Base-by-base conservation (phyloP, 2,113 vertebrate genomes). In the Calyptomena viridis region DNA sequence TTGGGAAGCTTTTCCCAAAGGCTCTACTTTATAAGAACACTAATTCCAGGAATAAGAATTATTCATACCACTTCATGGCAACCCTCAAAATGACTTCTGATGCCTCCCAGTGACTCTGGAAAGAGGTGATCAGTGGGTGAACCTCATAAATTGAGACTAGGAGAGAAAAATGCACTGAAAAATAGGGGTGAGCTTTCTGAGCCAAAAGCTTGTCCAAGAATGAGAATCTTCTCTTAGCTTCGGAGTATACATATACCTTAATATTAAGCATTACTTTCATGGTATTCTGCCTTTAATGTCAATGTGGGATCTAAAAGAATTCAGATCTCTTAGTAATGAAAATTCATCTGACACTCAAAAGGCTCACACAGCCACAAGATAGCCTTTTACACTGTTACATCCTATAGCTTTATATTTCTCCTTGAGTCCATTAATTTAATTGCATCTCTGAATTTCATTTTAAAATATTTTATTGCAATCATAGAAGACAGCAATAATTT, bases 401-500 rank as follows among this genome's bases (percentile, higher is more conserved):
- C 53, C 62, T 93, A 81, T 66, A 76, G 84, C 81, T 94, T 95
- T 82, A 64, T 87, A 87, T 94, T 89, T 79, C 74, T 93, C 89
- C 44, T 75, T 23, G 62, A 96, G 80, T 68, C 81, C 77, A 87
- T 96, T 96, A 95, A 96, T 96, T 97, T 94, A 84, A 96, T 91
- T 94, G 87, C 87, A 84, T 69, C 66, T 82, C 80, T 62, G 58
- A 53, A 68, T 82, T 96, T 95, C 24, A 73, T 87, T 87, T 94
- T 64, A 84, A 95, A 94, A 95, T 95, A 94, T 87, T 91, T 95
- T 89, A 93, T 69, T 89, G 49, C 76, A 95, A 94, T 94, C 64
- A 82, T 25, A 91, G 53, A 35, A 87, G 91, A 87, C 27, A 78
- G 94, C 78, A 95, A 95, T 94, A 87, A 92, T 91, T 94, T 93